Conservation (phyloP, 2,797 vertebrate species). For the Rhadinocentrus ornatus region DNA sequence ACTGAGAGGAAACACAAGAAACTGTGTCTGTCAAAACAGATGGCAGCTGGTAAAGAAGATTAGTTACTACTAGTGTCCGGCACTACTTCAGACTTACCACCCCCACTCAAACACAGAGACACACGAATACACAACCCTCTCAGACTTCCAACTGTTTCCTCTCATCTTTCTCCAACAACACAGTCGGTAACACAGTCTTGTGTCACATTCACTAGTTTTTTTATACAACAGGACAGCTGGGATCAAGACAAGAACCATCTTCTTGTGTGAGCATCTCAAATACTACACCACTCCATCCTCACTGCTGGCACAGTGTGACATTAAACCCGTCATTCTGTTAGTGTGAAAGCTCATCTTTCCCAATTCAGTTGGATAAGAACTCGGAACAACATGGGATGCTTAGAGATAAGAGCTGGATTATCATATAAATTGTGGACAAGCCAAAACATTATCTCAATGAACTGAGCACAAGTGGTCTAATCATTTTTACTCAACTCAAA, state of each 20-base stretch:
- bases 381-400: neutral
- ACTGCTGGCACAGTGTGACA: neutral
- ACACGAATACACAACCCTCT: constrained; percentile 35
- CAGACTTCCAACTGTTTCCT: constrained; percentile 46
- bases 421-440: neutral
- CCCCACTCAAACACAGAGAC: constrained; percentile 43
- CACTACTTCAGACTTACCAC: constrained; percentile 58
- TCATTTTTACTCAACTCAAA: too few relatives aligned
- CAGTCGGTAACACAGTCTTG: neutral
- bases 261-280: neutral
- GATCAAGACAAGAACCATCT: constrained; percentile 2
- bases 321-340: neutral
- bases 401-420: neutral
- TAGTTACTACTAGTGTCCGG: constrained; percentile 64
- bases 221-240: constrained; percentile 24
- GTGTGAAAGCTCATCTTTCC: neutral
- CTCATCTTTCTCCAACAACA: constrained; percentile 24
- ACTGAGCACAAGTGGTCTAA: neutral
- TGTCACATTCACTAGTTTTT: constrained; percentile 20
- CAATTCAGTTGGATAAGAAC: neutral
- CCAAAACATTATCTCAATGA: neutral
- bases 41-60: constrained; percentile 79
- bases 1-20: constrained; percentile 57
- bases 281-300: neutral
- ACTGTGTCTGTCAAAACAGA: constrained; percentile 72